Evolutionary conservation across 2,113 vertebrate genomes (phyloP), one percentile per base, ranked within the genome.

Genomic region (Mystacornis crossleyi): DNA sequence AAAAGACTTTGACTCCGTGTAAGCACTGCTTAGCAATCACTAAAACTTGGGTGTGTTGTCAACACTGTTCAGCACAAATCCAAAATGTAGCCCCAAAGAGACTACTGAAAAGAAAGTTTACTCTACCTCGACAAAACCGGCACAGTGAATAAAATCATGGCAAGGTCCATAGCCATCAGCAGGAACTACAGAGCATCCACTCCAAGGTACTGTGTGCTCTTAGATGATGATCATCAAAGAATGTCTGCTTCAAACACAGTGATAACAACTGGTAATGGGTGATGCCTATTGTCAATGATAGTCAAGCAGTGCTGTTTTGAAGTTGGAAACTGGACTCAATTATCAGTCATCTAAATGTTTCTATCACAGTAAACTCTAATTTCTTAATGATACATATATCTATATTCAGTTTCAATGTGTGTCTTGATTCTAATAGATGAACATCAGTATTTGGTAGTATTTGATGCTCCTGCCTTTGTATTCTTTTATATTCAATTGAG

Each of bases 321-420:
- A 71, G 19, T 47, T 55, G 12, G 7, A 90, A 88, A 42, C 3
- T 33, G 15, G 31, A 57, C n/a, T 61, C 42, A 78, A 53, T 54
- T 74, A 67, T 67, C 53, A 91, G 29, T 61, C 8, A 25, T 66
- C 34, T 74, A 54, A 78, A 60, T 2, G 1, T 26, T 78, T 25
- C 18, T 28, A 42, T 31, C 28, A 57, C 7, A 70, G 13, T 8
- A 18, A 81, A 50, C 10, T 51, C 16, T 58, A 45, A 54, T 71
- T 90, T 16, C 16, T 34, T 53, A n/a, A 48, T 23, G 10, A 36
- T 67, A 33, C 2, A 2, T 11, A 57, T 53, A 60, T 26, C 16
- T 18, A 3, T 72, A 69, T 57, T 80, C 21, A 65, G 6, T 60
- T 80, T 31, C 31, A 82, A 69, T 0, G 0, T 2, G 1, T n/a